Evolutionary conservation across 23 tunicate genomes (phyloP).

Genomic region (Pegea sp.): DNA sequence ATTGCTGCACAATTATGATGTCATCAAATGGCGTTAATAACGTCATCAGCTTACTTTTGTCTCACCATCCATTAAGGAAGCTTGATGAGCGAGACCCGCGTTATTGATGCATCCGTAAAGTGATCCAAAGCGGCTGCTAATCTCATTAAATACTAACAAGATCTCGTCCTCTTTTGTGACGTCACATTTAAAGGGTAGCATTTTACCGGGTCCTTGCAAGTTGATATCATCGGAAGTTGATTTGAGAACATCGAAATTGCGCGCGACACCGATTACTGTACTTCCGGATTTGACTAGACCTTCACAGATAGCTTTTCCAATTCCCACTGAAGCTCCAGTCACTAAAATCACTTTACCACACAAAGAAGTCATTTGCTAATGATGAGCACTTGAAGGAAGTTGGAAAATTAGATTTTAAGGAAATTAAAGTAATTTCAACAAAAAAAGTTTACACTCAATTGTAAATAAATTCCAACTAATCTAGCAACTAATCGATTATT

Average conservation of each 20-base stretch:
- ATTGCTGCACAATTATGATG: too few relatives aligned
- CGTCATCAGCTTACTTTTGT: conserved; percentile 48
- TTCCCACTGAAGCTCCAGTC: conserved; percentile 72
- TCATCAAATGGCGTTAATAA: too few relatives aligned
- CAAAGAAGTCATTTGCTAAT: too few relatives aligned
- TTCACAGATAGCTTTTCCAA: conserved; percentile 39
- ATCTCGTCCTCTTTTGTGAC: conserved; percentile 24
- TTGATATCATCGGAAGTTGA: conserved; percentile 23
- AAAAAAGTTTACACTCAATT: too few relatives aligned
- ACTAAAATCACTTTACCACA: conserved; percentile 65
- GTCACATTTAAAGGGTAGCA: conserved; percentile 42
- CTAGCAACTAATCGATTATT: too few relatives aligned
- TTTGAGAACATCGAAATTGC: conserved; percentile 34
- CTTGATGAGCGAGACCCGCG: conserved; percentile 47
- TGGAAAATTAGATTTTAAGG: too few relatives aligned
- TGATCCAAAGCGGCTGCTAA: conserved; percentile 30
- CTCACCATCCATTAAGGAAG: conserved; percentile 22
- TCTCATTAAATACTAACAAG: conserved; percentile 22
- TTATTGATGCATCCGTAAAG: conserved; percentile 51
- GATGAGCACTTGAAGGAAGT: too few relatives aligned
- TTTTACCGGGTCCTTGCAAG: conserved; percentile 18
- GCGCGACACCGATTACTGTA: conserved; percentile 47
- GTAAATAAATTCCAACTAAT: too few relatives aligned
- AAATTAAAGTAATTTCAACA: too few relatives aligned
- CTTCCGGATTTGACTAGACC: conserved; percentile 23